Evolutionary conservation across 1,140 invertebrate genomes (phyloP).

Genomic region (Pemphigus obesinymphae): DNA sequence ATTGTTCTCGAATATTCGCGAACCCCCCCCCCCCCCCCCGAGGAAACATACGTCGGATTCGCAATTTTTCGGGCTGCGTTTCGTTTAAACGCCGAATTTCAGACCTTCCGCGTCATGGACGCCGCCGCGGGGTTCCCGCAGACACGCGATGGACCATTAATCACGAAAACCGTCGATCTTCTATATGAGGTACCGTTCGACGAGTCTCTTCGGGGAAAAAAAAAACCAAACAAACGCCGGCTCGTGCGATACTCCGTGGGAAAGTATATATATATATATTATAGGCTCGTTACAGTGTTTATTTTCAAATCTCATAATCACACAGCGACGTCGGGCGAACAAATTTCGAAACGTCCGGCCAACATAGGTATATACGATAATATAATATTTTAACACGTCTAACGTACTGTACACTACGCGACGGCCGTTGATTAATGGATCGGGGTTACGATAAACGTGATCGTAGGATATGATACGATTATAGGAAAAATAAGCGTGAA

Average conservation of each 20-base stretch:
- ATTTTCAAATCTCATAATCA: not conserved
- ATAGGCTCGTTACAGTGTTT: not conserved
- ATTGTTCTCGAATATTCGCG: too few relatives aligned
- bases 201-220: not conserved
- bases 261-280: not conserved
- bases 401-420: not conserved
- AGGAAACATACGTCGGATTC: not conserved
- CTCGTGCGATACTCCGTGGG: not conserved
- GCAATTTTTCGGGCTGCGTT: not conserved
- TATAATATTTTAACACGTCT: not conserved
- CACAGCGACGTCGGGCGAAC: too few relatives aligned
- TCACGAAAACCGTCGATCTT: not conserved
- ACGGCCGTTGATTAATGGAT: not conserved
- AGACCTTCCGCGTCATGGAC: not conserved
- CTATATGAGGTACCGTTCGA: not conserved
- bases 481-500: not conserved
- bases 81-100: not conserved
- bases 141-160: not conserved
- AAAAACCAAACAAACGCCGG: too few relatives aligned
- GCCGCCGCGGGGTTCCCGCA: not conserved
- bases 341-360: not conserved
- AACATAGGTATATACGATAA: not conserved
- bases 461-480: too few relatives aligned
- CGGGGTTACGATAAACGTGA: not conserved
- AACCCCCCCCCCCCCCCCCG: too few relatives aligned